These are phyloP conservation scores for Pocillopora verrucosa DNA, from an alignment of 64 coral and sea anemone species.

Conservation along the genomic window DNA sequence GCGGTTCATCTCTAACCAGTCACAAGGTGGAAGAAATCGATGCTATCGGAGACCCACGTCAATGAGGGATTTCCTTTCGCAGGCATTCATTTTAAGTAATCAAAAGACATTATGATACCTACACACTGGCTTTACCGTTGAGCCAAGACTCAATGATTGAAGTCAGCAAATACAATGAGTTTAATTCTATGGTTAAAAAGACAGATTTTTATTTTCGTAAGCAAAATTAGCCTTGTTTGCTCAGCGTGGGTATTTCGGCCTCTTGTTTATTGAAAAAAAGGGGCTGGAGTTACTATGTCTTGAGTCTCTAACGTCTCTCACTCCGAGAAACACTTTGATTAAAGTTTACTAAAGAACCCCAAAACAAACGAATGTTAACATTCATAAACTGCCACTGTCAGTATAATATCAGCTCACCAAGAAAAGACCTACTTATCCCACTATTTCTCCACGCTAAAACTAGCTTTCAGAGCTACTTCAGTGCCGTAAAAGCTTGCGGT, in stretches of 20 bases:
- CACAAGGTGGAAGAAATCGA: too few species aligned
- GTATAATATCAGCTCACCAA: background rate
- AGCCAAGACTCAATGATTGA: too few species aligned
- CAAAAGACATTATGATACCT: too few species aligned
- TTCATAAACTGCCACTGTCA: constrained; percentile 12
- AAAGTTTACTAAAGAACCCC: constrained; percentile 5
- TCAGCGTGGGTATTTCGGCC: background rate
- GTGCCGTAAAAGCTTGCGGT: background rate
- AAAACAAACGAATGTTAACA: background rate
- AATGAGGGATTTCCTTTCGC: too few species aligned
- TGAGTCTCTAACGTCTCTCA: background rate
- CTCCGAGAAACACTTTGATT: background rate
- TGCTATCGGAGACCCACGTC: too few species aligned
- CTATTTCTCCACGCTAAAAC: background rate
- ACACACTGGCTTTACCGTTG: too few species aligned
- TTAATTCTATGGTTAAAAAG: too few species aligned
- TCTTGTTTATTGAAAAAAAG: background rate
- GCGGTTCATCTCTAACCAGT: too few species aligned
- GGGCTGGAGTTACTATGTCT: background rate
- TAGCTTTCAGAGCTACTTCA: background rate
- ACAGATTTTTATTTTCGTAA: background rate
- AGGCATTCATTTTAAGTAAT: too few species aligned
- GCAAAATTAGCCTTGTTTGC: background rate
- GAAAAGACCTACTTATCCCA: background rate
- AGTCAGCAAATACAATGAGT: too few species aligned